Evolutionary conservation across 1,140 invertebrate genomes (phyloP), one percentile per base, ranked within the genome.

Genomic region (Oedothorax gibbosus): DNA sequence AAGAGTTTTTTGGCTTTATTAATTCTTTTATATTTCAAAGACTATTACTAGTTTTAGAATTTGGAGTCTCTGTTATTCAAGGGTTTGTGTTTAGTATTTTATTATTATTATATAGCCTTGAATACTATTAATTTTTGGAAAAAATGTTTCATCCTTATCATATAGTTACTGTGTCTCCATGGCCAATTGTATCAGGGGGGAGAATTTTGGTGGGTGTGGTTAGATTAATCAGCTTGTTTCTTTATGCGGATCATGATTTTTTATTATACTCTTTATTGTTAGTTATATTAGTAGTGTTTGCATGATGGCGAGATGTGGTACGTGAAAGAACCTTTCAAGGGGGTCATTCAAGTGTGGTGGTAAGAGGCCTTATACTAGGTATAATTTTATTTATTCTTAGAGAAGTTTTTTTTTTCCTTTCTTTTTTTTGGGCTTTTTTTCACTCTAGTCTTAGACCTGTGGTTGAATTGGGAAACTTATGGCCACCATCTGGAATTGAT

Each of bases 351-450:
- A n/a, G n/a, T n/a, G n/a, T n/a, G n/a, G n/a, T n/a, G 10, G 87
- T 88, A 54, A 89, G 88, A 88, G 91, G 92, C 71, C 86, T 93
- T 89, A 90, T 90, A 87, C 89, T 90, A 89, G 92, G 92, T 86
- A 93, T 93, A 92, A 91, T 93, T 88, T 87, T 93, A 90, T 93
- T 93, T 91, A 93, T 93, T 92, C 89, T 90, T 66, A 93, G 92
- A 86, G 92, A 93, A 92, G 86, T 93, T 73, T 91, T 93, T 87
- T 93, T 93, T 90, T 93, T 93, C 89, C 93, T n/a, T n/a, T n/a
- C n/a, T n/a, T n/a, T n/a, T n/a, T n/a, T n/a, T n/a, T n/a, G n/a
- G 92, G 92, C 88, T 90, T 94, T 93, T 89, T 94, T 94, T 89
- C 93, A 94, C 88, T 91, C 91, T 90, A 92, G 91, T 6, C 85